These are phyloP conservation scores for Engraulis encrasicolus DNA, from an alignment of 2,113 vertebrate species.

Conservation along the genomic window DNA sequence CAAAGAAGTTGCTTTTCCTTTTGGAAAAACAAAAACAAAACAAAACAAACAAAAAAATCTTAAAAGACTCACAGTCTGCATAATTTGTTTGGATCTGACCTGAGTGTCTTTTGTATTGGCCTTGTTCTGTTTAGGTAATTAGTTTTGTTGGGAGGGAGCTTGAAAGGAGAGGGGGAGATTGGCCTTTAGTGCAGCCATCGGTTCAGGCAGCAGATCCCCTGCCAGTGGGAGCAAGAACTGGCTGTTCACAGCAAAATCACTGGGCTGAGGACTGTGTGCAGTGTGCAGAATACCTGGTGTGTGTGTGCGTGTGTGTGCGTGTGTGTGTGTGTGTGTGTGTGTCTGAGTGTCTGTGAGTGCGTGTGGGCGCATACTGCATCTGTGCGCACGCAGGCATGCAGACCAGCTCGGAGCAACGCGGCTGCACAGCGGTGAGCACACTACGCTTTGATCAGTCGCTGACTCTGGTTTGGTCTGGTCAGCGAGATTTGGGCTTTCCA, in stretches of 20 bases:
- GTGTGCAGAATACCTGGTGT: not conserved
- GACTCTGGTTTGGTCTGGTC: no score
- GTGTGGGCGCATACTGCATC: no score
- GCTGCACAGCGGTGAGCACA: not conserved
- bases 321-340: no score
- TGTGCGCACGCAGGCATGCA: no score
- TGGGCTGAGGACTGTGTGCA: not conserved
- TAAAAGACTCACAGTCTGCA: not conserved
- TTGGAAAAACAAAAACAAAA: not conserved
- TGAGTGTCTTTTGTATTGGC: not conserved
- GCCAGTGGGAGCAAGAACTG: slow-evolving; percentile 13
- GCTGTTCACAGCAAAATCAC: slow-evolving; percentile 9
- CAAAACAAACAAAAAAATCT: not conserved
- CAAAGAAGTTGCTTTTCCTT: not conserved
- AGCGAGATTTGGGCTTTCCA: not conserved
- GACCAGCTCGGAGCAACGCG: no score
- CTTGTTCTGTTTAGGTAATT: not conserved
- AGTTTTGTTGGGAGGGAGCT: slow-evolving; percentile 6
- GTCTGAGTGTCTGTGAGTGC: no score
- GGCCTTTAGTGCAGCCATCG: not conserved
- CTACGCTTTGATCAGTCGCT: not conserved
- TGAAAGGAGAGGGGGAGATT: slow-evolving; percentile 12
- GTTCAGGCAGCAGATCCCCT: slow-evolving; percentile 1
- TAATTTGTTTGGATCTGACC: not conserved
- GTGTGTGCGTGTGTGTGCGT: no score